Base-by-base conservation (phyloP, 1,140 invertebrate species). In the Campoletis sonorensis region DNA sequence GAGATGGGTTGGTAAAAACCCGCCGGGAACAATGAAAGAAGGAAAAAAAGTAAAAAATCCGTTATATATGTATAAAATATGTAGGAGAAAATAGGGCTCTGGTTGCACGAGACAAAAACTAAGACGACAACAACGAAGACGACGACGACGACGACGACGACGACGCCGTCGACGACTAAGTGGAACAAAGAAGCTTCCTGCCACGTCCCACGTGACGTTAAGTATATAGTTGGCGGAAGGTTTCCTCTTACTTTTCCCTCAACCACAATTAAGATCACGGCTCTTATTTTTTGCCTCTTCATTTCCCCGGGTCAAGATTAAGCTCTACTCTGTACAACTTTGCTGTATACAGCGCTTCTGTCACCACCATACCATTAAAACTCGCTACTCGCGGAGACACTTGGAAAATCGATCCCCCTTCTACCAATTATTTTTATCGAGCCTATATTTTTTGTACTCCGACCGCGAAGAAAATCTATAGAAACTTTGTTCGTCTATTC, bases 181-280 rank as follows among this genome's bases (percentile, higher is more conserved):
- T 54, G 51, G 51, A 54, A 54, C 51, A 54, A 54, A 18, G 51
- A 54, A 54, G 51, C 18, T 54, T 54, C n/a, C 18, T 54, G 51
- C 51, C n/a, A 54, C 51, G 18, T 54, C 18, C 51, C 51, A 54
- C 51, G 51, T 54, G n/a, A 54, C 51, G 51, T 54, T 54, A 54
- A 54, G 51, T 54, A 54, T 54, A 54, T 54, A 54, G 51, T 54
- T 11, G 16, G 51, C n/a, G 18, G 7, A 54, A 18, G 51, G n/a
- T 54, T 54, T 21, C 51, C 51, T 54, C 51, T 54, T 21, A 54
- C 51, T 54, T 54, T 54, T 54, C 51, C 51, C n/a, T 54, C 51
- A 54, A 21, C 51, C 51, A 54, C 51, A 21, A 54, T 54, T 54
- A 54, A 54, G 51, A 54, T 54, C 51, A 54, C 1, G 51, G 51